These are phyloP conservation scores for Maniola jurtina DNA, from an alignment of 1,140 invertebrate species.

Conservation along the genomic window DNA sequence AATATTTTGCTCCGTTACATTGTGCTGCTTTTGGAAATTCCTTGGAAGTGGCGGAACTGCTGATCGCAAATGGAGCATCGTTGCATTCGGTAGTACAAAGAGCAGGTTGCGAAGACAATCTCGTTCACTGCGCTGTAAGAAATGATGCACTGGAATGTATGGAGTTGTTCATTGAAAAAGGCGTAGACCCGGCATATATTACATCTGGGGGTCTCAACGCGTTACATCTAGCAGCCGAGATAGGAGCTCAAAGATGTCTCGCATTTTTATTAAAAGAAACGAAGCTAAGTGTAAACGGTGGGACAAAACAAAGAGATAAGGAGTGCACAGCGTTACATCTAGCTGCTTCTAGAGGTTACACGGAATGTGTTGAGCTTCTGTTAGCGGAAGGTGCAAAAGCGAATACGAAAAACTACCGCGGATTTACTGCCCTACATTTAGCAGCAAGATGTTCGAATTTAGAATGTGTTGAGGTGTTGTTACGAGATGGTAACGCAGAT, in stretches of 20 bases:
- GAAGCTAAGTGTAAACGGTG: constrained; percentile 66
- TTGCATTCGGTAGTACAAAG: constrained; percentile 70
- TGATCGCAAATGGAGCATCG: constrained; percentile 76
- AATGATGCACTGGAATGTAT: constrained; percentile 79
- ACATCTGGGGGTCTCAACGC: constrained; percentile 80
- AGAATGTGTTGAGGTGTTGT: constrained; percentile 78
- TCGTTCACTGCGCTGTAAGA: constrained; percentile 80
- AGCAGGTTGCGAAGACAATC: constrained; percentile 75
- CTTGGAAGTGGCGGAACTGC: constrained; percentile 71
- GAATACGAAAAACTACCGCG: constrained; percentile 78
- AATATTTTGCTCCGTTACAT: constrained; percentile 80
- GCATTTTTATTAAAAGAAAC: constrained; percentile 76
- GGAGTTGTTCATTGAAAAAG: constrained; percentile 77
- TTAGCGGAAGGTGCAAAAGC: constrained; percentile 81
- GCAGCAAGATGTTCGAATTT: constrained; percentile 80
- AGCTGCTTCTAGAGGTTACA: constrained; percentile 82
- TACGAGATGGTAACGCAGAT: constrained; percentile 77
- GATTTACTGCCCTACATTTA: constrained; percentile 81
- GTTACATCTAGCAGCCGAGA: constrained; percentile 81
- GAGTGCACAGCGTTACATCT: constrained; percentile 83
- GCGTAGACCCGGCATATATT: constrained; percentile 75
- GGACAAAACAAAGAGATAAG: constrained; percentile 76
- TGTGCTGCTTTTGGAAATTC: constrained; percentile 80
- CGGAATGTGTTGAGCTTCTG: constrained; percentile 80
- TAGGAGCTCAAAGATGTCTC: constrained; percentile 79